phyloP scores from a whole-genome alignment of 2,888 invertebrate species.

The Sacculina carcini region DNA sequence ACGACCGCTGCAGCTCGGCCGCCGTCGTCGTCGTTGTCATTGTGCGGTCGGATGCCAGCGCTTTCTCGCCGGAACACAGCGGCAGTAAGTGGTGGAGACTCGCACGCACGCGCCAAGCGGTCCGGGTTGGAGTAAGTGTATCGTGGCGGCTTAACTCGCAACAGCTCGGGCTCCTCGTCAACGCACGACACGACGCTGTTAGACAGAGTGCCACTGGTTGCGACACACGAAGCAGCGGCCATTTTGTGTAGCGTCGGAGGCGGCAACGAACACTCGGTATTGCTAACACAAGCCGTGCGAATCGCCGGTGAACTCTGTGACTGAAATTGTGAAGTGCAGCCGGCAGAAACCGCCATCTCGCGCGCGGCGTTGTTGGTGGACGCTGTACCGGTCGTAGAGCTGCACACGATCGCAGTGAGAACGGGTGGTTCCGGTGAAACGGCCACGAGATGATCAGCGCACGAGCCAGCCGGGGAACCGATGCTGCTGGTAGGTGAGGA shows the following conservation, averaged over 20 bases:
- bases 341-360: not conserved
- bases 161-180: slow-evolving; percentile 20
- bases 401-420: not conserved
- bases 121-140: slow-evolving; percentile 52
- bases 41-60: too few relatives aligned
- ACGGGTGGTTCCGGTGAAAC: not conserved
- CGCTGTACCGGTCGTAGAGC: not conserved
- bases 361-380: not conserved
- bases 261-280: not conserved
- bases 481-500: not conserved
- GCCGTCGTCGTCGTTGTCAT: too few relatives aligned
- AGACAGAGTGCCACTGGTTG: too few relatives aligned
- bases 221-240: too few relatives aligned
- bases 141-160: slow-evolving; percentile 41
- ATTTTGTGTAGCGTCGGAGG: not conserved
- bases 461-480: not conserved
- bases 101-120: too few relatives aligned
- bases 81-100: slow-evolving; percentile 10
- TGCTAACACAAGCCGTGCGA: not conserved
- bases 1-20: too few relatives aligned
- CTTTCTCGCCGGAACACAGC: too few relatives aligned
- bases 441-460: not conserved
- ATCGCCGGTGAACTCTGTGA: too few relatives aligned
- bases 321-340: too few relatives aligned
- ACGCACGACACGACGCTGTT: too few relatives aligned